phyloP scores from a whole-genome alignment of 2,113 vertebrate species.

The Ceuthmochares aereus region DNA sequence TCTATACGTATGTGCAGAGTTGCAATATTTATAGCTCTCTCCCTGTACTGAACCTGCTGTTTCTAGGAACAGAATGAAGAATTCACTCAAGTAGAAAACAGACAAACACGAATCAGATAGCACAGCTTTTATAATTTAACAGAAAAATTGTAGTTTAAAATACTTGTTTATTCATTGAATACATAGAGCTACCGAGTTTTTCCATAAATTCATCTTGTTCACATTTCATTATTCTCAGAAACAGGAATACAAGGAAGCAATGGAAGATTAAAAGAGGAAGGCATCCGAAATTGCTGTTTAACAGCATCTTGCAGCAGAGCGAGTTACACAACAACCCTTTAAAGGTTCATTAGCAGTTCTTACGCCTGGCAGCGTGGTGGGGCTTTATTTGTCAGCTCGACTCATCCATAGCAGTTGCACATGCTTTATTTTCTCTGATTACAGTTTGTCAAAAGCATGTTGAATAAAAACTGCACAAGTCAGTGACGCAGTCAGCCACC shows the following conservation, averaged over 20 bases:
- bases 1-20: not conserved
- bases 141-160: not conserved
- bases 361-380: fast-evolving
- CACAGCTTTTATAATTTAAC: not conserved
- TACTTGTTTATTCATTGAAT: not conserved
- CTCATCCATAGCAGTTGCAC: fast-evolving
- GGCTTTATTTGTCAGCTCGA: not conserved
- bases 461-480: not conserved
- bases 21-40: not conserved
- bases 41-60: not conserved
- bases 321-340: fast-evolving
- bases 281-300: not conserved
- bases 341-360: not conserved
- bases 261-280: not conserved
- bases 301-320: fast-evolving
- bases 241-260: not conserved
- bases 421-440: not conserved
- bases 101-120: not conserved
- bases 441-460: not conserved
- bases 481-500: fast-evolving
- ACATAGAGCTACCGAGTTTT: fast-evolving
- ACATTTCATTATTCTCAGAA: not conserved
- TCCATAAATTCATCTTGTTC: not conserved
- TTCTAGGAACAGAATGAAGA: not conserved
- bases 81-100: not conserved